Base-by-base conservation (phyloP, 2,113 vertebrate genomes). In the Microcebus jonahi region DNA sequence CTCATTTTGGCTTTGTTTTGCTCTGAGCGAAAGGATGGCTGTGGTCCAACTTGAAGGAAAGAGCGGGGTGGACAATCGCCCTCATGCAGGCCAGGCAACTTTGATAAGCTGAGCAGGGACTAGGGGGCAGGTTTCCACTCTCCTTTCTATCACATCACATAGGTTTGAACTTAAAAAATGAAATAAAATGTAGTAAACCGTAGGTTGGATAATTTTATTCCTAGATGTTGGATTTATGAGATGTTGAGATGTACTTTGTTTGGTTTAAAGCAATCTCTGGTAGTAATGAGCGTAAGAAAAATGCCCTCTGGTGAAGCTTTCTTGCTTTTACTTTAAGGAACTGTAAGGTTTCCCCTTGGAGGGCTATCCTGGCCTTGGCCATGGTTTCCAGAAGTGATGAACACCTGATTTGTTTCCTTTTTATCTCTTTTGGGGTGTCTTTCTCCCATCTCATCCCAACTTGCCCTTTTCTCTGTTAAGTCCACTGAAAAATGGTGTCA, bases 1-100 rank as follows among this genome's bases (percentile, higher is more conserved):
- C 25, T 73, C 27, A 77, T 34, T 6, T 53, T 88, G 70, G 45
- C 36, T 77, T 84, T 71, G 13, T 76, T 83, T 55, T 83, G 82
- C 36, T 96, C 50, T 83, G 34, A 45, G 31, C 31, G 31, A 45
- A 73, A 79, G 42, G 77, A 77, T n/a, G 1, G 31, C 2, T 36
- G 31, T 82, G 50, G 48, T 68, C 8, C 25, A 25, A 4, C 4
- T 3, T 23, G 27, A 29, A 68, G 81, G 23, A 42, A 42, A 36
- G 36, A 70, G 3, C 53, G 12, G 77, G 50, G 5, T 23, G 5
- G 36, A 61, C 39, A 20, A 5, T 9, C 14, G 21, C 17, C 45
- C 3, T 27, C 2, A 0, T 1, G 31, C 9, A 5, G 23, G 42
- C n/a, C 57, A 5, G 23, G 3, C 2, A 9, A 59, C 17, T n/a